Conservation (phyloP, 2,888 invertebrate genomes). For the Nineta flava region DNA sequence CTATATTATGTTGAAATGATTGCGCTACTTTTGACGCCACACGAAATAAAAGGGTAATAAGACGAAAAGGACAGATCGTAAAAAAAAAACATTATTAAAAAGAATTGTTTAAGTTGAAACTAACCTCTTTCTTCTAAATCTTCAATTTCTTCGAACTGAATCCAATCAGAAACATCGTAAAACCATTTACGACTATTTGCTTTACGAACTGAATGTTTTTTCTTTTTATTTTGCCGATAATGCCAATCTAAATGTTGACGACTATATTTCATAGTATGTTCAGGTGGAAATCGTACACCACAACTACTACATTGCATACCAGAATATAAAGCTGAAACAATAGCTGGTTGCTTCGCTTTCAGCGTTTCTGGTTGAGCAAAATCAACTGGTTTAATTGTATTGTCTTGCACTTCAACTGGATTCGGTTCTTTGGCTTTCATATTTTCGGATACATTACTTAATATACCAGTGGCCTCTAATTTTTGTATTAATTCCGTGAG, state of each 20-base stretch:
- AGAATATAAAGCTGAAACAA: conserved; percentile 57
- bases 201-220: conserved; percentile 68
- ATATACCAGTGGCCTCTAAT: conserved; percentile 70
- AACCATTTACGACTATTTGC: conserved; percentile 81
- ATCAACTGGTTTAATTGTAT: conserved; percentile 40
- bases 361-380: conserved; percentile 55
- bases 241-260: conserved; percentile 98
- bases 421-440: conserved; percentile 21
- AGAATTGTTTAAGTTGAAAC: background rate
- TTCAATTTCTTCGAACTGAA: conserved; percentile 86
- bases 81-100: no score
- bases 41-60: no score
- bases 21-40: no score
- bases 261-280: conserved; percentile 77
- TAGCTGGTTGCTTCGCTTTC: conserved; percentile 54
- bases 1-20: no score
- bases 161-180: conserved; percentile 80
- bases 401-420: background rate
- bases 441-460: conserved; percentile 26
- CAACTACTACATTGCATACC: conserved; percentile 96
- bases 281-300: conserved; percentile 83
- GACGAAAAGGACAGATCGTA: no score
- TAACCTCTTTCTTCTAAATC: conserved; percentile 63
- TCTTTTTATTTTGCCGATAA: conserved; percentile 82
- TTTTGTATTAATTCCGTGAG: conserved; percentile 74